A percentile compares a stretch with the other conserved stretches of the same genome.
These are phyloP conservation scores for Ceratotherium simum DNA, from an alignment of 2,113 vertebrate species.

Conservation along the genomic window DNA sequence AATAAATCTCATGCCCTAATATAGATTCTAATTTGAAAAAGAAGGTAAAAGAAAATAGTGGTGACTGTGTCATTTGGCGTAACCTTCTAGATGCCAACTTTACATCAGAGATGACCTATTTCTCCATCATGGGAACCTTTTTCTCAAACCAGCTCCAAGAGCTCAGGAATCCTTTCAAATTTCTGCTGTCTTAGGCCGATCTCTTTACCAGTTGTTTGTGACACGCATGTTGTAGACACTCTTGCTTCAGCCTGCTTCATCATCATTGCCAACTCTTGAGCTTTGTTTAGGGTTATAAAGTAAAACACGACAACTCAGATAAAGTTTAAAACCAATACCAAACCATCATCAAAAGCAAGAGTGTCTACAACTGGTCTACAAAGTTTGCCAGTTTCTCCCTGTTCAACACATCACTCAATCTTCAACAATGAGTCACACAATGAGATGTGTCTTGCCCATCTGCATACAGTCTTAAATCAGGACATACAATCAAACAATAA, in stretches of 20 bases:
- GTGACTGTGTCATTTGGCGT: neutral
- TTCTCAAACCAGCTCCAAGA: neutral
- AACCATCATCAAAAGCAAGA: constrained; percentile 42
- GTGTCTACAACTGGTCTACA: neutral
- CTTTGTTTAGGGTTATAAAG: neutral
- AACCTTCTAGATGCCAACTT: neutral
- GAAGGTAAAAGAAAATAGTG: constrained; percentile 19
- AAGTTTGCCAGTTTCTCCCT: neutral
- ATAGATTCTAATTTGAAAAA: neutral
- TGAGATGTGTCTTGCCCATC: neutral
- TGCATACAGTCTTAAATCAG: neutral
- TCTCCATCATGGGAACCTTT: neutral
- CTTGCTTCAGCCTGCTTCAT: neutral
- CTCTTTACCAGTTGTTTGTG: constrained; percentile 4
- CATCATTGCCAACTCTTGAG: neutral
- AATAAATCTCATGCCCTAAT: neutral
- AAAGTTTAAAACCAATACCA: constrained; percentile 14
- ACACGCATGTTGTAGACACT: neutral
- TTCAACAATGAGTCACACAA: neutral
- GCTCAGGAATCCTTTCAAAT: neutral
- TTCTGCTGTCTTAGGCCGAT: neutral
- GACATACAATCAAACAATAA: neutral
- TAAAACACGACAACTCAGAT: neutral
- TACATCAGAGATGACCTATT: neutral
- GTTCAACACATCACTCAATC: neutral